phyloP scores from a whole-genome alignment of 2,888 invertebrate genomes.

The Phyllotreta striolata region DNA sequence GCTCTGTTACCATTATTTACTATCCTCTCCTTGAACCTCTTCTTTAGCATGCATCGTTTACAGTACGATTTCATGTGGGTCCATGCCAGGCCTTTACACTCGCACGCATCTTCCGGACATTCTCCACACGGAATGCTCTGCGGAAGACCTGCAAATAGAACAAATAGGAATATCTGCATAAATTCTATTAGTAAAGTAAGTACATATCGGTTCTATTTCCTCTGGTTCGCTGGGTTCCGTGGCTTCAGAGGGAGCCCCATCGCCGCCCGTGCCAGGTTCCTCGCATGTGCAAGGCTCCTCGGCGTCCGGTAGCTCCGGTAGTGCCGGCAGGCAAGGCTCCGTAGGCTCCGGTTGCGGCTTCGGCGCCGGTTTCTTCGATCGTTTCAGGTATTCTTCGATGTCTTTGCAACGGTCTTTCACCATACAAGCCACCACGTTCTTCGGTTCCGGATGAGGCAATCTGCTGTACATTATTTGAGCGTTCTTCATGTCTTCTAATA shows the following conservation, averaged over 20 bases:
- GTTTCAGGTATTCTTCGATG: constrained; percentile 14
- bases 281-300: too few relatives aligned
- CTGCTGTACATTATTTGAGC: constrained; percentile 48
- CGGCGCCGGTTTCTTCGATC: neutral
- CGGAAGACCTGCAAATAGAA: constrained; percentile 30
- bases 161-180: neutral
- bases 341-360: neutral
- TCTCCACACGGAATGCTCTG: constrained; percentile 7
- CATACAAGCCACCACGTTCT: constrained; percentile 22
- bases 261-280: too few relatives aligned
- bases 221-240: neutral
- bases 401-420: constrained; percentile 29
- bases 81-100: constrained; percentile 17
- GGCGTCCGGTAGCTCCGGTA: neutral
- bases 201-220: constrained; percentile 18
- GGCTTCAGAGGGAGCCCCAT: too few relatives aligned
- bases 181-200: neutral
- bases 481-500: constrained; percentile 43
- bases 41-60: constrained; percentile 24
- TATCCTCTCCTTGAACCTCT: constrained; percentile 6
- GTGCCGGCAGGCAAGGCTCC: neutral
- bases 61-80: constrained; percentile 26
- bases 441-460: constrained; percentile 22
- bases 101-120: constrained; percentile 30
- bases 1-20: neutral